phyloP scores from a whole-genome alignment of 2,888 invertebrate genomes.

The Scaptomyza cyrtandrae region DNA sequence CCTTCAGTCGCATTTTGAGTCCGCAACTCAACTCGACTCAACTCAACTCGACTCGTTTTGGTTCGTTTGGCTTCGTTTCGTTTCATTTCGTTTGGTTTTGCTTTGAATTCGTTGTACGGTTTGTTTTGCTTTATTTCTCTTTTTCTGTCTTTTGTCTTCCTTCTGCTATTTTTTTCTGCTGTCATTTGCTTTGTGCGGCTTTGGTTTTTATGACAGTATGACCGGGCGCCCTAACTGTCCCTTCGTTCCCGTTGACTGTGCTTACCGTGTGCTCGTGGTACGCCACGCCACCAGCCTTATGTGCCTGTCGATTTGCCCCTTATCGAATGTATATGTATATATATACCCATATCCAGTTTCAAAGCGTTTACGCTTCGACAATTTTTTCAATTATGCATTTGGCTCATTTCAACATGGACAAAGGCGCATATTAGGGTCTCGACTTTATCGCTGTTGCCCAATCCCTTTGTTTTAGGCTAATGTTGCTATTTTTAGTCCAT shows the following conservation, averaged over 20 bases:
- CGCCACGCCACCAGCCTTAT: constrained; percentile 12
- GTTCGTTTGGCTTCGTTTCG: constrained; percentile 37
- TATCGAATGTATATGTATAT: constrained; percentile 19
- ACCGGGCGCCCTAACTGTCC: constrained; percentile 24
- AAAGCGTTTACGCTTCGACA: constrained; percentile 79
- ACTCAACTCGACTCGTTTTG: constrained; percentile 29
- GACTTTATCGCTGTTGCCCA: background rate
- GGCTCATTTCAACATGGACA: constrained; percentile 73
- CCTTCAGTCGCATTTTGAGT: constrained; percentile 52
- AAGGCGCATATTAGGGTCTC: constrained; percentile 35
- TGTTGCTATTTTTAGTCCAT: constrained; percentile 30
- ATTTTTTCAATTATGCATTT: constrained; percentile 78
- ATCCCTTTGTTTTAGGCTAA: constrained; percentile 57
- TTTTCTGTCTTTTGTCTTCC: constrained; percentile 1
- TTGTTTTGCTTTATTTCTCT: constrained; percentile 28
- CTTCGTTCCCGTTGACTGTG: background rate
- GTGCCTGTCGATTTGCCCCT: constrained; percentile 24
- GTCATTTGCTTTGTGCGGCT: constrained; percentile 43
- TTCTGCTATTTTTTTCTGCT: constrained; percentile 5
- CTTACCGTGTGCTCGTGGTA: constrained; percentile 10
- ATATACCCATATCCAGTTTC: constrained; percentile 69
- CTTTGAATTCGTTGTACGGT: constrained; percentile 31
- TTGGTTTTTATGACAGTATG: constrained; percentile 14
- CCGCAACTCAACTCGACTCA: constrained; percentile 22
- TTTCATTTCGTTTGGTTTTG: constrained; percentile 7